Percentiles rank a stretch among this genome's conserved stretches.
Conservation (phyloP, 2,888 invertebrate genomes). For the Pammene fasciana region DNA sequence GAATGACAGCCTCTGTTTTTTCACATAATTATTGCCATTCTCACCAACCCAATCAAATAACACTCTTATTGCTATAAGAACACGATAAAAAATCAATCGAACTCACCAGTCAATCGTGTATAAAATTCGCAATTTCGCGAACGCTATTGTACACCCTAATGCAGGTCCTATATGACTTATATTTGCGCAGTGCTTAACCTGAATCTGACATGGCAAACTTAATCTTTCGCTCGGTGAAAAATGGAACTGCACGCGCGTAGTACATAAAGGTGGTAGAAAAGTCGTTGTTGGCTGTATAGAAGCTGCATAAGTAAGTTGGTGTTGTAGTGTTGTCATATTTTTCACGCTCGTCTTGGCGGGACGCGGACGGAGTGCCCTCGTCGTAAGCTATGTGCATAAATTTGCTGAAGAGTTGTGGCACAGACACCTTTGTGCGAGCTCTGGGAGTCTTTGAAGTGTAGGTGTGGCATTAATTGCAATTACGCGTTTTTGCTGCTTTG, state of each 20-base stretch:
- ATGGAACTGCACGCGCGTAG: conserved; percentile 1
- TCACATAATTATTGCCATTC: conserved; percentile 23
- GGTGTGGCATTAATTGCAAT: conserved; percentile 40
- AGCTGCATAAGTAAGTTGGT: conserved; percentile 23
- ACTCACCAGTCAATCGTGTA: conserved; percentile 4
- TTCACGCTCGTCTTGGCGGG: conserved; percentile 55
- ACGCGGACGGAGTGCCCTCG: conserved; percentile 64
- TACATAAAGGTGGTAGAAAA: conserved; percentile 3
- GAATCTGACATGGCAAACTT: conserved; percentile 27
- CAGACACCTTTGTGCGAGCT: conserved; percentile 49
- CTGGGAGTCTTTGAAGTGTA: conserved; percentile 37
- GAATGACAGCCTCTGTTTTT: conserved; percentile 36
- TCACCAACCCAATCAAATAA: conserved; percentile 11
- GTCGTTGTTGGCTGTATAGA: background rate
- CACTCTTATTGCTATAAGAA: conserved; percentile 16
- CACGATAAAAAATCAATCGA: conserved; percentile 14
- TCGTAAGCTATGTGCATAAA: conserved; percentile 78
- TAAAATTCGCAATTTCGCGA: conserved; percentile 5
- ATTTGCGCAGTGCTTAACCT: conserved; percentile 36
- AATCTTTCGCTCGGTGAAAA: conserved; percentile 17
- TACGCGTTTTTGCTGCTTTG: conserved; percentile 31
- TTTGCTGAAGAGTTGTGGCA: conserved; percentile 65
- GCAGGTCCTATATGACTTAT: conserved; percentile 32
- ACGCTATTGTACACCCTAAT: conserved; percentile 28
- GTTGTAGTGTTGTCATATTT: conserved; percentile 52